phyloP scores from a whole-genome alignment of 2,797 vertebrate genomes.

The Lagorchestes hirsutus region DNA sequence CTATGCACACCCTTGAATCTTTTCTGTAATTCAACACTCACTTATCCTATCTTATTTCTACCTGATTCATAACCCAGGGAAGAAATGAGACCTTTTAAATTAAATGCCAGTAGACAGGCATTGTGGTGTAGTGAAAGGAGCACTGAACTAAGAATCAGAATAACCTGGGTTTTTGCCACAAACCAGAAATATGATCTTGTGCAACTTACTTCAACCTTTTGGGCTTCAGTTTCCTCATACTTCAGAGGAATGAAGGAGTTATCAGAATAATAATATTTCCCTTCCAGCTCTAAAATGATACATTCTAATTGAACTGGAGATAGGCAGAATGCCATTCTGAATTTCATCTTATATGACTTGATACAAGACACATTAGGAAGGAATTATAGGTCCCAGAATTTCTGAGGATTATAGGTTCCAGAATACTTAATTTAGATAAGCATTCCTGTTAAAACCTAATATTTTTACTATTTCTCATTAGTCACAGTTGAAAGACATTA shows the following conservation, averaged over 20 bases:
- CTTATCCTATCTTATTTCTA: conserved; percentile 57
- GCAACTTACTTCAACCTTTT: background rate
- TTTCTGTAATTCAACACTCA: conserved; percentile 53
- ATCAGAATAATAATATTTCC: background rate
- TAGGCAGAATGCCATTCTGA: background rate
- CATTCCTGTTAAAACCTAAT: background rate
- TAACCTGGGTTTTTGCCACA: background rate
- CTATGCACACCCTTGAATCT: conserved; percentile 57
- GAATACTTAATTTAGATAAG: background rate
- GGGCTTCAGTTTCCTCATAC: background rate
- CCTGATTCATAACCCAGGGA: conserved; percentile 59
- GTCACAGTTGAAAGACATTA: background rate
- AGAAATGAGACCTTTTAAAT: conserved; percentile 19
- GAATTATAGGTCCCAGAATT: background rate
- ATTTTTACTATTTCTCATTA: background rate
- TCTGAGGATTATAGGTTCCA: background rate
- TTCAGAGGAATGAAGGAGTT: background rate
- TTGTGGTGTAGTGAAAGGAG: background rate
- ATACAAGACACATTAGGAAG: background rate
- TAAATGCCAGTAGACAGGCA: background rate
- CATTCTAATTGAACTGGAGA: background rate
- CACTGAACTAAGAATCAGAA: background rate
- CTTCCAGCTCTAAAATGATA: background rate
- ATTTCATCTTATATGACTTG: background rate
- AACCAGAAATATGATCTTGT: background rate